phyloP scores from a whole-genome alignment of 2,797 vertebrate genomes.

The Lutjanus argentimaculatus region DNA sequence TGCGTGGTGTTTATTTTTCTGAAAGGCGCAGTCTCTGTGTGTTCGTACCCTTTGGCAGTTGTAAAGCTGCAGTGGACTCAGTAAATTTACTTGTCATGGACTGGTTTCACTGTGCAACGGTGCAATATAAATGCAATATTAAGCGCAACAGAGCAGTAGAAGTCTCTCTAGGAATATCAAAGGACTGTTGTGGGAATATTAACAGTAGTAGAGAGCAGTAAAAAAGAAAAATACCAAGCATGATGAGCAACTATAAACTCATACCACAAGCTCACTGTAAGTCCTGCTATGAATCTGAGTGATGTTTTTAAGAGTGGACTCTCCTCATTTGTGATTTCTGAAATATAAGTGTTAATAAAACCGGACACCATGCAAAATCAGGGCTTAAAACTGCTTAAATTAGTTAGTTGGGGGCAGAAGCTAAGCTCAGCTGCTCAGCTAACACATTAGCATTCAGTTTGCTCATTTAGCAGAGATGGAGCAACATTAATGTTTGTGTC shows the following conservation, averaged over 20 bases:
- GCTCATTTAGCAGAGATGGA: background rate
- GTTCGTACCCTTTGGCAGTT: background rate
- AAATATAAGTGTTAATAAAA: no score
- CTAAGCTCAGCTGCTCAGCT: background rate
- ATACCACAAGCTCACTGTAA: no score
- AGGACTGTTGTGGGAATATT: background rate
- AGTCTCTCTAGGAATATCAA: background rate
- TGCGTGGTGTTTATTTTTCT: constrained; percentile 9
- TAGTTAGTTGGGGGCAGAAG: background rate
- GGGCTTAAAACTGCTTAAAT: background rate
- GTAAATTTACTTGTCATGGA: background rate
- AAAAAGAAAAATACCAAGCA: background rate
- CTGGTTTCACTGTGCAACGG: background rate
- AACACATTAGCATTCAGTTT: background rate
- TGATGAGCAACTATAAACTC: no score
- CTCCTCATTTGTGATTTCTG: background rate
- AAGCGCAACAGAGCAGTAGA: background rate
- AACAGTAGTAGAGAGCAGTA: background rate
- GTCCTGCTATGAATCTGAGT: background rate
- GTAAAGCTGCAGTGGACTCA: background rate
- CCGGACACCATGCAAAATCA: background rate
- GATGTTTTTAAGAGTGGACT: background rate
- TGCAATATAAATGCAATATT: background rate
- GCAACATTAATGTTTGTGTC: background rate
- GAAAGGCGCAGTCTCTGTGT: background rate